phyloP scores from a whole-genome alignment of 37 sponge, comb jelly and placozoan genomes.

The Geodia barretti region DNA sequence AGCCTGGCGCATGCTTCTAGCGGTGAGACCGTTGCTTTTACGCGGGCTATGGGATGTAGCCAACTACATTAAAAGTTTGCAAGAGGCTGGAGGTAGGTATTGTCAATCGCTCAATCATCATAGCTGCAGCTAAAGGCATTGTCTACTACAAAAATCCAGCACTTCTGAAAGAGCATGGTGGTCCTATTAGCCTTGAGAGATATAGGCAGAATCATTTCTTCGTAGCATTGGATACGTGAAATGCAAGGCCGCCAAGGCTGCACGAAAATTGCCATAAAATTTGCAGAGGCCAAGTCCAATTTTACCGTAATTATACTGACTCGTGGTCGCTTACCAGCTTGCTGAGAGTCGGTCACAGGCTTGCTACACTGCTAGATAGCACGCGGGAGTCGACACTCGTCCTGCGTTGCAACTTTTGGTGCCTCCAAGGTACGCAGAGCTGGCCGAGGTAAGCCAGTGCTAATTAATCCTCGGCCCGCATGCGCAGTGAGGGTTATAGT shows the following conservation, averaged over 20 bases:
- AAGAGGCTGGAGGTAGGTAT: slow-evolving; percentile 24
- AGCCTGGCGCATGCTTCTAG: background rate
- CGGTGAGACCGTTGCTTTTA: background rate
- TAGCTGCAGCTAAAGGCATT: slow-evolving; percentile 31
- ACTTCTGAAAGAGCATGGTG: slow-evolving; percentile 24
- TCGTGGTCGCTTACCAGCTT: too few relatives aligned
- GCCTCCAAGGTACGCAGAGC: too few relatives aligned
- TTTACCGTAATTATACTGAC: too few relatives aligned
- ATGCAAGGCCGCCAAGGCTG: slow-evolving; percentile 32
- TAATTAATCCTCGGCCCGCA: too few relatives aligned
- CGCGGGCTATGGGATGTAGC: too few relatives aligned
- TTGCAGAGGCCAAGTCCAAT: background rate
- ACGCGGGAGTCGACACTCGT: too few relatives aligned
- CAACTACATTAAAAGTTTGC: slow-evolving; percentile 5
- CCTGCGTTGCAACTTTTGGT: too few relatives aligned
- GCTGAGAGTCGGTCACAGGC: too few relatives aligned
- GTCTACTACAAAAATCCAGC: slow-evolving; percentile 16
- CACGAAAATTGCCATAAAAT: slow-evolving; percentile 11
- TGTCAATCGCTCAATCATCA: slow-evolving; percentile 22
- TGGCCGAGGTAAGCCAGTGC: too few relatives aligned
- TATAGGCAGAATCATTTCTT: slow-evolving; percentile 24
- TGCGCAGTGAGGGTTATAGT: too few relatives aligned
- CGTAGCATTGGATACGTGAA: slow-evolving; percentile 12
- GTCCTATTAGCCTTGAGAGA: background rate
- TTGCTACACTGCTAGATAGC: too few relatives aligned